phyloP scores from a whole-genome alignment of 2,113 vertebrate species.

The Butastur rufipennis region DNA sequence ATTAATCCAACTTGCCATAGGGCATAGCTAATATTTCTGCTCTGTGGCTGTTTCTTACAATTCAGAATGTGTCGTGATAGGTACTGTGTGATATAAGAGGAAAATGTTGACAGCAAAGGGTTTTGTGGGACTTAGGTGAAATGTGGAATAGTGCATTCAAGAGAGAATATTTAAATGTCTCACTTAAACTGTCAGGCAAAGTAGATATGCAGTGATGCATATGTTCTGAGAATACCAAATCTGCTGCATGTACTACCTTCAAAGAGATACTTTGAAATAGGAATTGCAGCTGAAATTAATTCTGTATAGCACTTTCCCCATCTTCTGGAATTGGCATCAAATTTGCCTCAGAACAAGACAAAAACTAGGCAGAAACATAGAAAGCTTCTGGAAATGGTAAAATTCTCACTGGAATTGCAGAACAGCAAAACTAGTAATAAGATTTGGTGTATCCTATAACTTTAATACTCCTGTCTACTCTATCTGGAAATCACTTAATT shows the following conservation, averaged over 20 bases:
- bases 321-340: background rate
- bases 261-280: conserved; percentile 18
- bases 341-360: background rate
- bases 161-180: conserved; percentile 34
- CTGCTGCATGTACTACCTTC: conserved; percentile 19
- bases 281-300: conserved; percentile 24
- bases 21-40: background rate
- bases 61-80: background rate
- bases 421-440: conserved; percentile 20
- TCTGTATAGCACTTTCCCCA: background rate
- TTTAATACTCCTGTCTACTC: background rate
- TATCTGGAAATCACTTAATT: conserved; percentile 45
- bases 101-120: background rate
- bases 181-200: conserved; percentile 35
- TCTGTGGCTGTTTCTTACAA: background rate
- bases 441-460: background rate
- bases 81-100: background rate
- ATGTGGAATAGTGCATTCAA: background rate
- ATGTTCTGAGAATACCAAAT: conserved; percentile 33
- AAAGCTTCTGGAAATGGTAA: background rate
- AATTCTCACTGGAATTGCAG: background rate
- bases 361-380: background rate
- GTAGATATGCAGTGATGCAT: conserved; percentile 12
- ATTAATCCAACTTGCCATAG: background rate
- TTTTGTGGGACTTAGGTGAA: conserved; percentile 4